Conservation (phyloP, 2,888 invertebrate genomes). For the Drosophila vallismaia region DNA sequence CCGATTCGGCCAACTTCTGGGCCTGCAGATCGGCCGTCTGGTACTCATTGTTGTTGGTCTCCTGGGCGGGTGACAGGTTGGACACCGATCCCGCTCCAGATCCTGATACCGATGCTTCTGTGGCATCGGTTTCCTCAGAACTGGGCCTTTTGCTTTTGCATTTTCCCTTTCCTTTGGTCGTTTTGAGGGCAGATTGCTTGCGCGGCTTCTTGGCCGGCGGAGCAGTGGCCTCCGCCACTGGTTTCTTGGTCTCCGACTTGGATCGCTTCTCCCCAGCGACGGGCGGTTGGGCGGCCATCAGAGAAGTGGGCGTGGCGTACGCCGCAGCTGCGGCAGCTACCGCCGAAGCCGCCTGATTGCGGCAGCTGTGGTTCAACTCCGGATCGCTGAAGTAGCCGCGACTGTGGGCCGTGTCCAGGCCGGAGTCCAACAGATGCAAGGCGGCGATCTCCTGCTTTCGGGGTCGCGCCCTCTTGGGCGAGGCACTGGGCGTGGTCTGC, state of each 20-base stretch:
- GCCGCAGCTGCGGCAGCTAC: slow-evolving; percentile 5
- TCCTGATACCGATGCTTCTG: not conserved
- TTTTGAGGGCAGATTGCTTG: slow-evolving; percentile 31
- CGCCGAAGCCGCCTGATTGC: slow-evolving; percentile 15
- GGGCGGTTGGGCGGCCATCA: slow-evolving; percentile 35
- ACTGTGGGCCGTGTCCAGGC: slow-evolving; percentile 76
- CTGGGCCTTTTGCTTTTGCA: slow-evolving; percentile 42
- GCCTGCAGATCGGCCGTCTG: slow-evolving; percentile 57
- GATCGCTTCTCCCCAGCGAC: slow-evolving; percentile 81
- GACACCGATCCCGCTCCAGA: not conserved
- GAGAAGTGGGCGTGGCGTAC: not conserved
- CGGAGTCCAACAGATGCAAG: slow-evolving; percentile 71
- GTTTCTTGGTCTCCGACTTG: slow-evolving; percentile 84
- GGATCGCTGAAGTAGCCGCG: slow-evolving; percentile 84
- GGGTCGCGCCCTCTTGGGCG: slow-evolving; percentile 72
- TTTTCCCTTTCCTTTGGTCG: slow-evolving; percentile 37
- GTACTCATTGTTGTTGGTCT: slow-evolving; percentile 77
- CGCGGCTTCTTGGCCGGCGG: slow-evolving; percentile 59
- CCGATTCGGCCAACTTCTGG: slow-evolving; percentile 48
- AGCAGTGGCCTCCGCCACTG: slow-evolving; percentile 56
- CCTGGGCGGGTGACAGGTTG: slow-evolving; percentile 25
- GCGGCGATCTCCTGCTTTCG: slow-evolving; percentile 68
- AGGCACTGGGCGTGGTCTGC: slow-evolving; percentile 58
- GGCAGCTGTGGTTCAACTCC: slow-evolving; percentile 71
- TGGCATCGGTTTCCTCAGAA: not conserved